phyloP scores from a whole-genome alignment of 2,888 invertebrate genomes.

The Drosophila mercatorum region DNA sequence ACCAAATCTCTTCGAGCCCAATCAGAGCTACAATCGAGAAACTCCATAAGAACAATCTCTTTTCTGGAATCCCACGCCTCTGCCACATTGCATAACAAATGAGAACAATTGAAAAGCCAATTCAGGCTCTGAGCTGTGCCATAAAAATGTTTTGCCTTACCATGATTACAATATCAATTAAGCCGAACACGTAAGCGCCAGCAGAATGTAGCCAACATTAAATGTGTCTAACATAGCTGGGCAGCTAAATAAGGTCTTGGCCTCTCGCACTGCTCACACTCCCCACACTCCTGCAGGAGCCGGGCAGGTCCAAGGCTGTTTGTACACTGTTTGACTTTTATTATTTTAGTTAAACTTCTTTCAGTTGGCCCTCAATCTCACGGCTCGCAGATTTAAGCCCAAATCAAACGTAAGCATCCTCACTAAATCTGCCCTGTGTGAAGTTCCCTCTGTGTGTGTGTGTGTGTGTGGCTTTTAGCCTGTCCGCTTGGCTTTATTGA shows the following conservation, averaged over 20 bases:
- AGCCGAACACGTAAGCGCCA: constrained; percentile 47
- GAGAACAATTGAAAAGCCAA: neutral
- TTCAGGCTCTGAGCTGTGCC: neutral
- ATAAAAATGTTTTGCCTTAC: neutral
- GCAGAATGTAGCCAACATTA: constrained; percentile 22
- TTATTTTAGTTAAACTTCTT: constrained; percentile 75
- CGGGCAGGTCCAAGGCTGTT: constrained; percentile 55
- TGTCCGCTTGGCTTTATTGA: constrained; percentile 67
- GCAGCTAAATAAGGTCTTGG: constrained; percentile 47
- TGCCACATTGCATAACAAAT: neutral
- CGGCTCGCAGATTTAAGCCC: constrained; percentile 44
- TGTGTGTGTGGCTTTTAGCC: constrained; percentile 56
- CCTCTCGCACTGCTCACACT: constrained; percentile 26
- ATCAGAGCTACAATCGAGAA: no score
- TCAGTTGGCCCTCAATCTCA: constrained; percentile 24
- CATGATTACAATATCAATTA: constrained; percentile 55
- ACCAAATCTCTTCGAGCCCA: no score
- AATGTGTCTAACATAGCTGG: constrained; percentile 23
- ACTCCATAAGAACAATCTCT: neutral
- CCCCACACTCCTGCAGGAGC: neutral
- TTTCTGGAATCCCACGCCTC: neutral
- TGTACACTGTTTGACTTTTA: constrained; percentile 75
- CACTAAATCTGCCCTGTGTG: constrained; percentile 37
- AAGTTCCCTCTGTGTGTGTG: constrained; percentile 4
- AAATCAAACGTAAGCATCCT: constrained; percentile 64